Conservation (phyloP, 2,888 invertebrate species). For the Agonopterix arenella region DNA sequence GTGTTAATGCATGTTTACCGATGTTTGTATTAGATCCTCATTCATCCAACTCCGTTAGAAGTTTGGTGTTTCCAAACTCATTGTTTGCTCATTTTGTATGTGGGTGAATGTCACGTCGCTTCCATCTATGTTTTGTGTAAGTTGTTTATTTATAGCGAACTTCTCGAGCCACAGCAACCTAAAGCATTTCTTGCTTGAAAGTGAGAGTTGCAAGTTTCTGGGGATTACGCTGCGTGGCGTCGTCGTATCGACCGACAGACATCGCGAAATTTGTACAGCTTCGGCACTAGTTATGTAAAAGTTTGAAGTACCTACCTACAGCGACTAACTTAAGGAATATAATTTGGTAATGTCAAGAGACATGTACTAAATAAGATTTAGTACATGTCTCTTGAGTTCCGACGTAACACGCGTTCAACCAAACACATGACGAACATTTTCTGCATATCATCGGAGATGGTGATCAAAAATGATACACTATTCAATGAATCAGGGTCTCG, state of each 20-base stretch:
- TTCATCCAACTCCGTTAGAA: constrained; percentile 25
- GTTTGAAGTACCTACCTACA: too few relatives aligned
- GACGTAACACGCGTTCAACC: too few relatives aligned
- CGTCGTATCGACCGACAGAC: background rate
- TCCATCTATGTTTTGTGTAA: constrained; percentile 40
- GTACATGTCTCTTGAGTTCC: too few relatives aligned
- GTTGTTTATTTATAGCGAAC: constrained; percentile 41
- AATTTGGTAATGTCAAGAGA: too few relatives aligned
- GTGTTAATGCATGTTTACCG: constrained; percentile 44
- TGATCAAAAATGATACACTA: too few relatives aligned
- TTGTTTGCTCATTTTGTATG: constrained; percentile 23
- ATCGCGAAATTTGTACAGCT: too few relatives aligned
- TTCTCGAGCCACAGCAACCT: constrained; percentile 35
- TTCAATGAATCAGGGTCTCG: too few relatives aligned
- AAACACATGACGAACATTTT: too few relatives aligned
- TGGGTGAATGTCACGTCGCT: constrained; percentile 44
- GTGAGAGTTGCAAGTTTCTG: constrained; percentile 66
- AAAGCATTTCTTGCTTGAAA: constrained; percentile 58
- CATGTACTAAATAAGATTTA: too few relatives aligned
- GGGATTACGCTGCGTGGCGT: constrained; percentile 35
- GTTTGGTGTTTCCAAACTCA: constrained; percentile 18
- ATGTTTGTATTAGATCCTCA: constrained; percentile 30
- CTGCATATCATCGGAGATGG: too few relatives aligned
- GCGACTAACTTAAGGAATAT: too few relatives aligned
- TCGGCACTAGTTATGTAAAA: too few relatives aligned